Percentiles rank a stretch among this genome's conserved stretches.
These are phyloP conservation scores for Echinarachnius parma DNA, from an alignment of 53 echinoderm and acorn worm genomes.

Conservation along the genomic window DNA sequence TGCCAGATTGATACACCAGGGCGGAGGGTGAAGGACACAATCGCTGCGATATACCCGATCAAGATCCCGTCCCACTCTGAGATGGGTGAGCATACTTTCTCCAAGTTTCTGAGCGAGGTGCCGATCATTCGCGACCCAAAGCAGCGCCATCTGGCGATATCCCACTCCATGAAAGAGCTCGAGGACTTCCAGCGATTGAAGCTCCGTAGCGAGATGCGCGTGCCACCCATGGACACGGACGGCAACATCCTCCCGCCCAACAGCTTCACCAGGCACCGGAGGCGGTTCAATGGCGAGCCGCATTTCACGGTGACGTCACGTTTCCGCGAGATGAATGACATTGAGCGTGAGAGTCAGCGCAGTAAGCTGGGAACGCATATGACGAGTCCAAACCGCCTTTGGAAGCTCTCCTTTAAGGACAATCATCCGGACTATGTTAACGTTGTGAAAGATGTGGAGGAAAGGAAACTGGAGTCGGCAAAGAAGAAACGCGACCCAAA, in stretches of 20 bases:
- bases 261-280: slow-evolving; percentile 57
- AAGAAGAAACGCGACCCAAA: background rate
- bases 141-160: slow-evolving; percentile 55
- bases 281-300: slow-evolving; percentile 39
- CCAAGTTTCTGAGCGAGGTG: slow-evolving; percentile 76
- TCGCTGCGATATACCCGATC: slow-evolving; percentile 82
- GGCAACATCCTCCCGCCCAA: slow-evolving; percentile 70
- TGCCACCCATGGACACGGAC: slow-evolving; percentile 65
- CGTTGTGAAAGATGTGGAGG: slow-evolving; percentile 45
- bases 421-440: slow-evolving; percentile 79
- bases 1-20: slow-evolving; percentile 46
- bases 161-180: slow-evolving; percentile 69
- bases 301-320: slow-evolving; percentile 56
- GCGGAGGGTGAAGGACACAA: slow-evolving; percentile 44
- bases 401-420: slow-evolving; percentile 85
- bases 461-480: background rate
- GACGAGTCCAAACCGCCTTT: slow-evolving; percentile 66
- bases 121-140: slow-evolving; percentile 63
- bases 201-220: slow-evolving; percentile 89
- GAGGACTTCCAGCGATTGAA: slow-evolving; percentile 83
- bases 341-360: slow-evolving; percentile 73
- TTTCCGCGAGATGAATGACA: slow-evolving; percentile 67
- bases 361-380: slow-evolving; percentile 65
- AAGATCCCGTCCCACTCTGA: slow-evolving; percentile 74
- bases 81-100: slow-evolving; percentile 71